A percentile compares a stretch with the other conserved stretches of the same genome.
Conservation (phyloP, 2,888 invertebrate genomes). For the Drosophila nr. perissopoda region DNA sequence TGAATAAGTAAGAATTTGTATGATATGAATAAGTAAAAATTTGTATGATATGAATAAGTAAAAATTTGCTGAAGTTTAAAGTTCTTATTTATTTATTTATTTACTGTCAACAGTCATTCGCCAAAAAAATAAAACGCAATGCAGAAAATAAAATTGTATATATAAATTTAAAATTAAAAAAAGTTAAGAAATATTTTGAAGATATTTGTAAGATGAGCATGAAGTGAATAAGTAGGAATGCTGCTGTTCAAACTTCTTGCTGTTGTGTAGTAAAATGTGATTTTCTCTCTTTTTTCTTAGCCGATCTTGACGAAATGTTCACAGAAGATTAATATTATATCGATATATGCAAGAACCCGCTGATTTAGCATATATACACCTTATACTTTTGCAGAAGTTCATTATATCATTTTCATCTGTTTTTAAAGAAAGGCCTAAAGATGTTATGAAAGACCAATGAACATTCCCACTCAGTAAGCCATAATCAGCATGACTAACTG, state of each 20-base stretch:
- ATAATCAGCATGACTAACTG: neutral
- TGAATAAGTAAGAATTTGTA: neutral
- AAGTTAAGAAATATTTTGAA: too few species aligned
- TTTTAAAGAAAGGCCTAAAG: neutral
- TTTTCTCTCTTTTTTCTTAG: neutral
- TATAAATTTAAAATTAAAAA: too few species aligned
- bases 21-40: neutral
- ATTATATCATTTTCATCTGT: neutral
- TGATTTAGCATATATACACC: neutral
- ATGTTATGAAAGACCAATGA: neutral
- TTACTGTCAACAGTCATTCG: neutral
- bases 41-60: neutral
- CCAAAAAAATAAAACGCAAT: neutral
- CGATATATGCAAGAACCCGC: neutral
- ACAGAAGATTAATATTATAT: neutral
- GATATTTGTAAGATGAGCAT: too few species aligned
- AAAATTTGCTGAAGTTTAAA: neutral
- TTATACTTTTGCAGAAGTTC: neutral
- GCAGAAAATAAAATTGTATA: too few species aligned
- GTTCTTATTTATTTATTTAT: neutral
- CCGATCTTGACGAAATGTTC: neutral
- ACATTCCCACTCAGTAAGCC: neutral
- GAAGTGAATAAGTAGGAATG: too few species aligned
- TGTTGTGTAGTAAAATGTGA: neutral
- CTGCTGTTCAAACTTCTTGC: too few species aligned